A percentile compares a stretch with the other conserved stretches of the same genome.
phyloP scores from a whole-genome alignment of 2,888 invertebrate genomes.

The Altica lythri region DNA sequence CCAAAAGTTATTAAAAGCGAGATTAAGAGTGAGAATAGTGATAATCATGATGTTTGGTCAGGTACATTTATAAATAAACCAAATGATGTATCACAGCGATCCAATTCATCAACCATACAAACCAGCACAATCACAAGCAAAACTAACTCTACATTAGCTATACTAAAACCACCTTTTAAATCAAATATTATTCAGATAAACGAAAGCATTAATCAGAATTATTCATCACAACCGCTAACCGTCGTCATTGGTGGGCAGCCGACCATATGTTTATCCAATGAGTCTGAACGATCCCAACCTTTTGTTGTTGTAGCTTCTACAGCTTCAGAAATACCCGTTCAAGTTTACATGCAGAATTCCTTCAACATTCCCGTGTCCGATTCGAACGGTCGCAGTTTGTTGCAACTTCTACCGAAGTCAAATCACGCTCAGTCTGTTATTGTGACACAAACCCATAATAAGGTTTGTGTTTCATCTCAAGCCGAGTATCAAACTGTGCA shows the following conservation, averaged over 20 bases:
- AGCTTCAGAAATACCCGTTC: slow-evolving; percentile 54
- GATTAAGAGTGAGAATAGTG: slow-evolving; percentile 31
- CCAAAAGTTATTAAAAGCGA: slow-evolving; percentile 58
- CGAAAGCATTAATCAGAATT: slow-evolving; percentile 46
- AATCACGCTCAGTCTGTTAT: slow-evolving; percentile 62
- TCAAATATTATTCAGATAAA: slow-evolving; percentile 49
- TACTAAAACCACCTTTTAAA: slow-evolving; percentile 52
- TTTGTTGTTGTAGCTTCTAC: slow-evolving; percentile 55
- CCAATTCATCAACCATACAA: slow-evolving; percentile 43
- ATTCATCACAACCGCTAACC: slow-evolving; percentile 55
- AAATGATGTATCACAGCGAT: slow-evolving; percentile 40
- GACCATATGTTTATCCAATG: slow-evolving; percentile 51
- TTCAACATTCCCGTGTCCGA: slow-evolving; percentile 60
- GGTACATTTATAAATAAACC: slow-evolving; percentile 37
- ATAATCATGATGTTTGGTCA: slow-evolving; percentile 38
- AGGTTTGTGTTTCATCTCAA: slow-evolving; percentile 35
- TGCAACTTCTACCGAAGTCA: slow-evolving; percentile 52
- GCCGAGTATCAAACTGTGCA: slow-evolving; percentile 36
- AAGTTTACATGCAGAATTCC: slow-evolving; percentile 56
- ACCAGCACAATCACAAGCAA: slow-evolving; percentile 43
- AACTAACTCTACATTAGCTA: slow-evolving; percentile 49
- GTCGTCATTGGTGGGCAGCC: slow-evolving; percentile 52
- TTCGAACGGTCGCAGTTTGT: slow-evolving; percentile 46
- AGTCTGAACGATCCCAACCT: slow-evolving; percentile 49
- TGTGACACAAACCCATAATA: slow-evolving; percentile 58